Conservation (phyloP, 2,113 vertebrate species). For the Chiloscyllium plagiosum region DNA sequence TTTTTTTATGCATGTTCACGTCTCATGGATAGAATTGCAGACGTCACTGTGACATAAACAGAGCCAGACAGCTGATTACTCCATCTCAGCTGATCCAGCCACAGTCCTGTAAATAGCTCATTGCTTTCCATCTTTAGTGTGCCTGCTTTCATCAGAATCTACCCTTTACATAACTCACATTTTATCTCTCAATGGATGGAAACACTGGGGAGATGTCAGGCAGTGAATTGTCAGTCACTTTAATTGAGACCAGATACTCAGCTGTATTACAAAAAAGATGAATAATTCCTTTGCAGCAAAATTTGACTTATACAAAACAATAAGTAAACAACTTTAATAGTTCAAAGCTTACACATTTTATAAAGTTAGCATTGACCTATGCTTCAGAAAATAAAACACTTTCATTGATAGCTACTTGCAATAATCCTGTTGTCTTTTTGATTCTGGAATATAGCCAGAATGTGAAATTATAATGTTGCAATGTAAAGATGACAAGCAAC, state of each 20-base stretch:
- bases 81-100: constrained; percentile 41
- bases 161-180: constrained; percentile 45
- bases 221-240: not conserved
- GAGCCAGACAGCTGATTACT: constrained; percentile 45
- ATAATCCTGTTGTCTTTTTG: not conserved
- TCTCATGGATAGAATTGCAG: constrained; percentile 31
- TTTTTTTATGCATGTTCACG: constrained; percentile 23
- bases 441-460: not conserved
- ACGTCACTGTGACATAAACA: constrained; percentile 53
- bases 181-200: not conserved
- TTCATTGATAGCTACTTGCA: not conserved
- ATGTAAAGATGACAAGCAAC: not conserved
- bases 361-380: not conserved
- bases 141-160: constrained; percentile 44
- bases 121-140: constrained; percentile 48
- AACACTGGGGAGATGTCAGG: not conserved
- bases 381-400: not conserved
- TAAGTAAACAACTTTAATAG: not conserved
- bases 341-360: constrained; percentile 14
- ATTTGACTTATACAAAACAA: not conserved
- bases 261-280: not conserved
- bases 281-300: not conserved
- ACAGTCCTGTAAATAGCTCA: constrained; percentile 47
- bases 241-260: not conserved
- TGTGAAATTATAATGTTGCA: not conserved